These are phyloP conservation scores for Microchrysa polita DNA, from an alignment of 2,888 invertebrate species.

Conservation along the genomic window DNA sequence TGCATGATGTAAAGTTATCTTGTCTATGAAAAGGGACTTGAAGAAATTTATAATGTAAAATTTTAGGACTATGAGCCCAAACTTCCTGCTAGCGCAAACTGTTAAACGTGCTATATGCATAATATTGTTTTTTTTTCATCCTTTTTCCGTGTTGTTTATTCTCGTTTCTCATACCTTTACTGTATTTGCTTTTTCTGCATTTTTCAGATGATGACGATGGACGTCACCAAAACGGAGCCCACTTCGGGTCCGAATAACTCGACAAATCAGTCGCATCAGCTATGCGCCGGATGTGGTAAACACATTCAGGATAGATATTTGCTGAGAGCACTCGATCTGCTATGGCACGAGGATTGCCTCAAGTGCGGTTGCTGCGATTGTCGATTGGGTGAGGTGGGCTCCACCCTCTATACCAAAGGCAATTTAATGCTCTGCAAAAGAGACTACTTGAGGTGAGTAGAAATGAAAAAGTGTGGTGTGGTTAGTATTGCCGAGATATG, in stretches of 20 bases:
- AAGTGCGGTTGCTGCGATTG: slow-evolving; percentile 98
- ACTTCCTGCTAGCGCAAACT: not conserved
- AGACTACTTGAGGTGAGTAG: slow-evolving; percentile 88
- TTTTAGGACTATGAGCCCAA: too few species aligned
- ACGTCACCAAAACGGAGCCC: slow-evolving; percentile 82
- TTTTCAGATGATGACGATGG: slow-evolving; percentile 81
- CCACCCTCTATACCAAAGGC: slow-evolving; percentile 93
- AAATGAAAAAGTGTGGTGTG: slow-evolving; percentile 28
- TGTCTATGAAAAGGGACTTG: too few species aligned
- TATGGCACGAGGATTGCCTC: slow-evolving; percentile 98
- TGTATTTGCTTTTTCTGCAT: not conserved
- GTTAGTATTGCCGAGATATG: not conserved
- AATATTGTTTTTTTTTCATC: not conserved
- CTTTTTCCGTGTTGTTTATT: slow-evolving; percentile 17
- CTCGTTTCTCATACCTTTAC: not conserved
- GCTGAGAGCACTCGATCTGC: slow-evolving; percentile 90
- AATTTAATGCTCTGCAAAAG: slow-evolving; percentile 95
- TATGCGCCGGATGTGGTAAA: slow-evolving; percentile 95
- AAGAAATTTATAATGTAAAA: too few species aligned
- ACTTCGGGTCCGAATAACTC: slow-evolving; percentile 63
- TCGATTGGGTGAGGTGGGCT: slow-evolving; percentile 94
- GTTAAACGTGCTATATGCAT: too few species aligned
- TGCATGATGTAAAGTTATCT: too few species aligned
- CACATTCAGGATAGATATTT: slow-evolving; percentile 91
- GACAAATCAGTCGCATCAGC: slow-evolving; percentile 68